These are phyloP conservation scores for Arrhamphus sclerolepis DNA, from an alignment of 2,797 vertebrate species.

Conservation along the genomic window DNA sequence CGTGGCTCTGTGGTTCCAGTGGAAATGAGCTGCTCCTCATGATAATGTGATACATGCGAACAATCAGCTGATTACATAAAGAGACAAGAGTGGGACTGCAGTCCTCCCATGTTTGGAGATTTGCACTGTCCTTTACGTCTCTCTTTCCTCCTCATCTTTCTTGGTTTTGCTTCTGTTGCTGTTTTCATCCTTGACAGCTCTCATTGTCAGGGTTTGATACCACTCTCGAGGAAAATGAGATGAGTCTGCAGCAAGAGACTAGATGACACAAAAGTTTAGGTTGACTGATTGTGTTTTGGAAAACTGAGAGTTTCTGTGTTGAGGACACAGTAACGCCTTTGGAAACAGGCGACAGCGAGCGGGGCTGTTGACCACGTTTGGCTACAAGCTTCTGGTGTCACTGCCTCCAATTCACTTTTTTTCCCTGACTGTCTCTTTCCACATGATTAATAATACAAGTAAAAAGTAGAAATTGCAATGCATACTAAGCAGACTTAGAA, in stretches of 20 bases:
- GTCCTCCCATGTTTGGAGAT: no score
- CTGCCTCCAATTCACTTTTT: slow-evolving; percentile 49
- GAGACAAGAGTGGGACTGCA: no score
- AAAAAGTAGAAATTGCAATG: slow-evolving; percentile 63
- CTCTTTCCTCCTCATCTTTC: slow-evolving; percentile 3
- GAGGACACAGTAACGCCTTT: slow-evolving; percentile 49
- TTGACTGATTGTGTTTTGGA: slow-evolving; percentile 74
- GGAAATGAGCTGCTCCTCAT: slow-evolving; percentile 35
- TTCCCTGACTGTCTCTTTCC: slow-evolving; percentile 58
- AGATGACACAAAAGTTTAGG: slow-evolving; percentile 66
- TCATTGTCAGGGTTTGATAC: slow-evolving; percentile 42
- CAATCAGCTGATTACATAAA: no score
- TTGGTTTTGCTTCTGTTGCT: neutral
- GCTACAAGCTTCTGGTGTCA: slow-evolving; percentile 39
- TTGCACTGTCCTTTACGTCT: slow-evolving; percentile 4
- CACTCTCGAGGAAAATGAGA: slow-evolving; percentile 40
- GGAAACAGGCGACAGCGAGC: slow-evolving; percentile 20
- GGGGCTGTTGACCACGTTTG: slow-evolving; percentile 42
- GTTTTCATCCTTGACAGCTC: slow-evolving; percentile 5
- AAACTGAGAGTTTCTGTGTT: slow-evolving; percentile 32
- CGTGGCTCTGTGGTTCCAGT: no score
- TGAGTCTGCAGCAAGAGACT: slow-evolving; percentile 57
- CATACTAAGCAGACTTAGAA: slow-evolving; percentile 52
- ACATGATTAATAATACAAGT: slow-evolving; percentile 67
- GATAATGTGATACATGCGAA: slow-evolving; percentile 29